phyloP scores from a whole-genome alignment of 1,140 invertebrate genomes.

The Diorhabda carinulata region DNA sequence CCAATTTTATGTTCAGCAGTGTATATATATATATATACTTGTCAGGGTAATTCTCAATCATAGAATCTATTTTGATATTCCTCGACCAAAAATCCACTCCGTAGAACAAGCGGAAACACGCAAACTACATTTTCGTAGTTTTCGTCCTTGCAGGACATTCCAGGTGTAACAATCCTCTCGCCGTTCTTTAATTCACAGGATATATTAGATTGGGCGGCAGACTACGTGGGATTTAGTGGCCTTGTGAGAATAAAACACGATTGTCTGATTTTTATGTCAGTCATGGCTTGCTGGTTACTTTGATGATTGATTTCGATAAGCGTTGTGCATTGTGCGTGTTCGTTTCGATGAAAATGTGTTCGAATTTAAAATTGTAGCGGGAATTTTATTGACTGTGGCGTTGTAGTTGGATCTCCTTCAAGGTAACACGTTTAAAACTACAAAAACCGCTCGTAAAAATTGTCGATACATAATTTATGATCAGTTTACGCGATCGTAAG shows the following conservation, averaged over 20 bases:
- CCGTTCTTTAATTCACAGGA: slow-evolving; percentile 1
- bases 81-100: background rate
- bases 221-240: slow-evolving; percentile 19
- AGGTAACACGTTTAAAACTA: background rate
- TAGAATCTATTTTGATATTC: slow-evolving; percentile 7
- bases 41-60: background rate
- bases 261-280: slow-evolving; percentile 29
- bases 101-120: background rate
- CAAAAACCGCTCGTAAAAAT: background rate
- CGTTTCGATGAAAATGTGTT: slow-evolving; percentile 2
- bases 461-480: background rate
- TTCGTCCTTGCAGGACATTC: background rate
- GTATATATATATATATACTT: too few species aligned
- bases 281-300: slow-evolving; percentile 25
- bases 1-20: too few species aligned
- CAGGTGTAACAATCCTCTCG: background rate
- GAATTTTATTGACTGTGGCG: background rate
- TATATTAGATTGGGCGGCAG: slow-evolving; percentile 18
- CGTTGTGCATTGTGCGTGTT: slow-evolving; percentile 4
- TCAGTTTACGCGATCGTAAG: too few species aligned
- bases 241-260: slow-evolving; percentile 30
- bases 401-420: background rate
- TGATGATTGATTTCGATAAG: slow-evolving; percentile 24
- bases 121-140: background rate
- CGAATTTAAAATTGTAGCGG: background rate